These are phyloP conservation scores for Henicopernis longicauda DNA, from an alignment of 2,113 vertebrate species.

Conservation along the genomic window DNA sequence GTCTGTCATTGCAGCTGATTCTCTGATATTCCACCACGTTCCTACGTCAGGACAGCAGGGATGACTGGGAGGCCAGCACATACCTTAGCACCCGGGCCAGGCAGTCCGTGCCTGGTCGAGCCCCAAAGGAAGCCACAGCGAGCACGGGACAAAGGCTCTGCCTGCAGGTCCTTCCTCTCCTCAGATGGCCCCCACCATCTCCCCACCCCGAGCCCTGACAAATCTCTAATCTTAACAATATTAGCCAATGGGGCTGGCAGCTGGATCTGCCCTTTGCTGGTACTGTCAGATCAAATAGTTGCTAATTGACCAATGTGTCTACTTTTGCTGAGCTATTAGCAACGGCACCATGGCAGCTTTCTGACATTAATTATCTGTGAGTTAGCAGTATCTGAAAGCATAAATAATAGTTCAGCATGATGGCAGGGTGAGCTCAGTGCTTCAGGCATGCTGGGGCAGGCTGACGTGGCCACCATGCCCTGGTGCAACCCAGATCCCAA, in stretches of 20 bases:
- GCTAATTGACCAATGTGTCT: slow-evolving; percentile 62
- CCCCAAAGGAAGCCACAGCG: not conserved
- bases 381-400: slow-evolving; percentile 38
- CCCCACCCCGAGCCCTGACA: not conserved
- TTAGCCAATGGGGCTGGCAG: not conserved
- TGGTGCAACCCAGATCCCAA: not conserved
- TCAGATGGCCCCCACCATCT: accelerated
- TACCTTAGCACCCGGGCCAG: no score
- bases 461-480: not conserved
- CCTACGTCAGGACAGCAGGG: accelerated
- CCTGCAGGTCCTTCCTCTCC: not conserved
- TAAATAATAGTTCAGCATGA: slow-evolving; percentile 33
- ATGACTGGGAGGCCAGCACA: accelerated
- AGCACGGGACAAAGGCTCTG: not conserved
- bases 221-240: not conserved
- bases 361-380: slow-evolving; percentile 72
- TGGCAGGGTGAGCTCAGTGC: not conserved
- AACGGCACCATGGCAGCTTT: slow-evolving; percentile 42
- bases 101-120: not conserved
- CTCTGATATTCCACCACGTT: not conserved
- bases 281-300: slow-evolving; percentile 64
- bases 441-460: not conserved
- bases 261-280: slow-evolving; percentile 47
- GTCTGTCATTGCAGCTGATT: not conserved
- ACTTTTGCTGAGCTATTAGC: slow-evolving; percentile 47